Evolutionary conservation across 1,140 invertebrate genomes (phyloP).

Genomic region (Nasonia vitripennis): DNA sequence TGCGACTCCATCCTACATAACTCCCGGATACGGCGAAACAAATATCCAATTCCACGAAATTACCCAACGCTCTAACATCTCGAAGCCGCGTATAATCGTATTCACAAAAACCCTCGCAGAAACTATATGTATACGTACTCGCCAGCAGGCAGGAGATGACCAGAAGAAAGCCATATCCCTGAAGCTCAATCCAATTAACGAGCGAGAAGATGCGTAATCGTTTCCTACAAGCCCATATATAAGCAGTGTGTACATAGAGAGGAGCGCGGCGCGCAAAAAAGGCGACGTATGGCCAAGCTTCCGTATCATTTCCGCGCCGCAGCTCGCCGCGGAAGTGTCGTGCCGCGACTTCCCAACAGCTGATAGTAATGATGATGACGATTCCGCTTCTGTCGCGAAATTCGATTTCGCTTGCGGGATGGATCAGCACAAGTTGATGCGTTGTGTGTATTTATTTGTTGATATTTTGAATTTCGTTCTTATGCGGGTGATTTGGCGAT

Average conservation of each 20-base stretch:
- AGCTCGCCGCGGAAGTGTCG: not conserved
- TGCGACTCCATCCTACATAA: too few relatives aligned
- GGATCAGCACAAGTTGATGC: too few relatives aligned
- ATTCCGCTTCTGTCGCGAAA: not conserved
- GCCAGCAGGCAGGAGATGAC: not conserved
- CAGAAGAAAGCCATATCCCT: not conserved
- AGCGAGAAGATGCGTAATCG: not conserved
- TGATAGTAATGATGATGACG: not conserved
- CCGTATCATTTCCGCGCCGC: not conserved
- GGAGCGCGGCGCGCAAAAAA: not conserved
- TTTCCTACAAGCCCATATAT: conserved; percentile 6
- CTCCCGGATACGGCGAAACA: too few relatives aligned
- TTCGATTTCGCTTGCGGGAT: not conserved
- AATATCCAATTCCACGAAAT: too few relatives aligned
- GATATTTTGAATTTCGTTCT: too few relatives aligned
- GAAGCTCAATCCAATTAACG: conserved; percentile 4
- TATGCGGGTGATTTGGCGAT: too few relatives aligned
- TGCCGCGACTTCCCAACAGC: not conserved
- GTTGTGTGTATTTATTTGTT: too few relatives aligned
- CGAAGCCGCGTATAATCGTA: not conserved
- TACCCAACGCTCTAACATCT: too few relatives aligned
- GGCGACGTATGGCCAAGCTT: not conserved
- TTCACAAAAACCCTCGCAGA: not conserved
- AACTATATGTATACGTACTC: not conserved
- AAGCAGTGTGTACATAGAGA: not conserved